phyloP scores from a whole-genome alignment of 37 sponge, comb jelly and placozoan species.

The Ephydatia muelleri region DNA sequence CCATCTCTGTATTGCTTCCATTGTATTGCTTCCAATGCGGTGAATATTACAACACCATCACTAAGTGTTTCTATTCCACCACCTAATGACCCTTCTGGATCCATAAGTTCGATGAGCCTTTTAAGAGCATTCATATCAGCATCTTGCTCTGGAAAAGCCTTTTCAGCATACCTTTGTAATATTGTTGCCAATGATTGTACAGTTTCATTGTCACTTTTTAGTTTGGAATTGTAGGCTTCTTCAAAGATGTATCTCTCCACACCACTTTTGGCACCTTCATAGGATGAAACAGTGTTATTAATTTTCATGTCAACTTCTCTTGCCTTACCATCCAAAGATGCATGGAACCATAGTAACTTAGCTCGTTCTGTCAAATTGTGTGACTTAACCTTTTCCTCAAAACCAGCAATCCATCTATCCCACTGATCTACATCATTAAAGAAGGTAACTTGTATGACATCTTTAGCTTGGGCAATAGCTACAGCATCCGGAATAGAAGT shows the following conservation, averaged over 20 bases:
- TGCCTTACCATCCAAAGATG: neutral
- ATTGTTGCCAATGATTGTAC: neutral
- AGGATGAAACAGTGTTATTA: neutral
- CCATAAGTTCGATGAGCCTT: neutral
- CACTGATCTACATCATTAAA: neutral
- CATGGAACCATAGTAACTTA: neutral
- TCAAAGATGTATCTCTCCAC: neutral
- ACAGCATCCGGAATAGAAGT: neutral
- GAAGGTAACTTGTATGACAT: neutral
- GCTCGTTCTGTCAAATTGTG: neutral
- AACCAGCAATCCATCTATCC: neutral
- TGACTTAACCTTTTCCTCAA: neutral
- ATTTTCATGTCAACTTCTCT: neutral
- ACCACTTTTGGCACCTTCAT: neutral
- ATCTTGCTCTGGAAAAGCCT: neutral
- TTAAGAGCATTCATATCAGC: neutral
- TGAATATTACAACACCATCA: neutral
- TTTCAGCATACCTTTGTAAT: neutral
- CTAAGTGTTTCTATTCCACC: neutral
- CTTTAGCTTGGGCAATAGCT: neutral
- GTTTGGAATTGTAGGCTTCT: neutral
- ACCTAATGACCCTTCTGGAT: neutral
- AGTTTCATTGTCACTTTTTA: neutral
- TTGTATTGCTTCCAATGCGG: neutral
- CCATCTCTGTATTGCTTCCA: neutral